phyloP scores from a whole-genome alignment of 2,797 vertebrate species.

The Diplodus sargus region DNA sequence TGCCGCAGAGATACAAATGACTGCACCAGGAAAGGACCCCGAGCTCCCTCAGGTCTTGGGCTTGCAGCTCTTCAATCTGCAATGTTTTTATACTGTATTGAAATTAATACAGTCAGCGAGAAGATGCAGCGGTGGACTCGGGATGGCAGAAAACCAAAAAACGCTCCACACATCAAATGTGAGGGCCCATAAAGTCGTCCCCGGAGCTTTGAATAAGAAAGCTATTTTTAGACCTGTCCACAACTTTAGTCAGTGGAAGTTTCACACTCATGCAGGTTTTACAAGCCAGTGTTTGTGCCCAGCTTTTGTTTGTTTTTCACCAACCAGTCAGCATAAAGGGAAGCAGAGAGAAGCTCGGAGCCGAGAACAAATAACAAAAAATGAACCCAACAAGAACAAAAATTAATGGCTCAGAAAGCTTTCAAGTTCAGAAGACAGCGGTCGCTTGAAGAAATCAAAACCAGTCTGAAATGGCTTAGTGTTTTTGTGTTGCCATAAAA shows the following conservation, averaged over 20 bases:
- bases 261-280: slow-evolving; percentile 38
- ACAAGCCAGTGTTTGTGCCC: slow-evolving; percentile 20
- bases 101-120: slow-evolving; percentile 27
- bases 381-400: slow-evolving; percentile 31
- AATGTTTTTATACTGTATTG: slow-evolving; percentile 37
- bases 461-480: slow-evolving; percentile 77
- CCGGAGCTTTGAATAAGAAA: slow-evolving; percentile 22
- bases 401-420: slow-evolving; percentile 60
- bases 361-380: slow-evolving; percentile 35
- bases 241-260: slow-evolving; percentile 31
- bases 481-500: slow-evolving; percentile 71
- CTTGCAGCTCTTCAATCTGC: slow-evolving; percentile 44
- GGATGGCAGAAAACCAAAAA: too few species aligned
- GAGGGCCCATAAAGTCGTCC: slow-evolving; percentile 26
- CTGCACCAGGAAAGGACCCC: slow-evolving; percentile 37
- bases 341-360: slow-evolving; percentile 54
- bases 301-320: slow-evolving; percentile 41
- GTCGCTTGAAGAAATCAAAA: slow-evolving; percentile 64
- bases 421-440: slow-evolving; percentile 61
- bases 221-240: slow-evolving; percentile 43
- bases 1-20: slow-evolving; percentile 51
- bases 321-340: slow-evolving; percentile 55
- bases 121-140: slow-evolving; percentile 9
- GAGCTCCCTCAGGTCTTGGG: slow-evolving; percentile 27
- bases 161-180: slow-evolving; percentile 1